These are phyloP conservation scores for Horisme vitalbata DNA, from an alignment of 2,888 invertebrate genomes.

Conservation along the genomic window DNA sequence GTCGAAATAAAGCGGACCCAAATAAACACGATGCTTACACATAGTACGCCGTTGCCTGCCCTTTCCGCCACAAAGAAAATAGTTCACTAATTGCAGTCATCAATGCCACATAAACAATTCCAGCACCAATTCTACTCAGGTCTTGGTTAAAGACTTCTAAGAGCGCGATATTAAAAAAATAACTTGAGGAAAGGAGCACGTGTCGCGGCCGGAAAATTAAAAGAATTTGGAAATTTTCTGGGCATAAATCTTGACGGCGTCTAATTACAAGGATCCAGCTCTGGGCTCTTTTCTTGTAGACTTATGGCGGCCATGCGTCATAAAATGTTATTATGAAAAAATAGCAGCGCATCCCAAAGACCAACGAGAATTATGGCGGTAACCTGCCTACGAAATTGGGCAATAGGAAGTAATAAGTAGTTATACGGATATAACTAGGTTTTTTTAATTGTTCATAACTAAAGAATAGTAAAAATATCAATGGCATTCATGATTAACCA, in stretches of 20 bases:
- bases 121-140: constrained; percentile 9
- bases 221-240: constrained; percentile 71
- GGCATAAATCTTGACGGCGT: constrained; percentile 74
- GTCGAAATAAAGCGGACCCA: constrained; percentile 55
- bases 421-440: too few relatives aligned
- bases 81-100: constrained; percentile 32
- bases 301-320: constrained; percentile 77
- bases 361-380: constrained; percentile 55
- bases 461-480: too few relatives aligned
- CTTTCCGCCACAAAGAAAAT: constrained; percentile 42
- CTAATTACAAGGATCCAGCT: constrained; percentile 76
- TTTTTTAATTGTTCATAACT: constrained; percentile 17
- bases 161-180: constrained; percentile 43
- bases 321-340: constrained; percentile 70
- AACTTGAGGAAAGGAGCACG: constrained; percentile 52
- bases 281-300: constrained; percentile 66
- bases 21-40: constrained; percentile 56
- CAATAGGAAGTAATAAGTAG: constrained; percentile 22
- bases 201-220: constrained; percentile 68
- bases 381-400: constrained; percentile 38
- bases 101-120: constrained; percentile 20
- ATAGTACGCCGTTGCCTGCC: constrained; percentile 44
- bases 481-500: too few relatives aligned
- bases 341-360: constrained; percentile 52
- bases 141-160: constrained; percentile 27